Base-by-base conservation (phyloP, 2,113 vertebrate species). In the Mesembrinibis cayennensis region DNA sequence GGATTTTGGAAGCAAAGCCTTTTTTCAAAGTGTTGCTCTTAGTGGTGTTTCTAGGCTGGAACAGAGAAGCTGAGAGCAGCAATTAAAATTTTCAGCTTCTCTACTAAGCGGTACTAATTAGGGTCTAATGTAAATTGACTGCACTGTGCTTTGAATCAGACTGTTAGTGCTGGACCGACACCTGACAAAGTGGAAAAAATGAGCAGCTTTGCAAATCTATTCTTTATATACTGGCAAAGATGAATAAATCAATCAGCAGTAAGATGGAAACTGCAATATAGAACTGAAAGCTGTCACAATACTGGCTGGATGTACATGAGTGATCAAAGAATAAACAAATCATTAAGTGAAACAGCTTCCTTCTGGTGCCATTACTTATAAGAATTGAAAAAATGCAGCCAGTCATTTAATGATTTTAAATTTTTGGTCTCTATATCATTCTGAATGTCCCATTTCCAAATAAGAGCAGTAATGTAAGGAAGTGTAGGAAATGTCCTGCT, bases 321-420 rank as follows among this genome's bases (percentile, higher is more conserved):
- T 50, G 84, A 95, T 96, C 81, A 91, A 89, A 94, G 84, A 95
- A 95, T 93, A 96, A 97, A 93, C 89, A 96, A 95, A 93, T 95
- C 81, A 94, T 96, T 95, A 97, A 82, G 55, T 70, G 87, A 94
- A 96, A 94, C 81, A 73, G 36, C 89, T 97, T 93, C 91, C 84
- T 94, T 94, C 89, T 90, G 89, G 62, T 76, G 53, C 56, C 16
- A 77, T 89, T 95, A 82, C 22, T 97, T 87, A 29, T 80, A 94
- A 95, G 70, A 88, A 91, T 2, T 80, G 70, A 91, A 82, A 62
- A 94, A 82, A n/a, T 80, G 58, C 50, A 85, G 62, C 53, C 66
- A 80, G 53, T 56, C 59, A 88, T 55, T 91, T 82, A 94, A 90
- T 42, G 52, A 56, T 42, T 83, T 90, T 22, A 49, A 42, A 26